phyloP scores from a whole-genome alignment of 2,888 invertebrate genomes.

The Isoperla grammatica region DNA sequence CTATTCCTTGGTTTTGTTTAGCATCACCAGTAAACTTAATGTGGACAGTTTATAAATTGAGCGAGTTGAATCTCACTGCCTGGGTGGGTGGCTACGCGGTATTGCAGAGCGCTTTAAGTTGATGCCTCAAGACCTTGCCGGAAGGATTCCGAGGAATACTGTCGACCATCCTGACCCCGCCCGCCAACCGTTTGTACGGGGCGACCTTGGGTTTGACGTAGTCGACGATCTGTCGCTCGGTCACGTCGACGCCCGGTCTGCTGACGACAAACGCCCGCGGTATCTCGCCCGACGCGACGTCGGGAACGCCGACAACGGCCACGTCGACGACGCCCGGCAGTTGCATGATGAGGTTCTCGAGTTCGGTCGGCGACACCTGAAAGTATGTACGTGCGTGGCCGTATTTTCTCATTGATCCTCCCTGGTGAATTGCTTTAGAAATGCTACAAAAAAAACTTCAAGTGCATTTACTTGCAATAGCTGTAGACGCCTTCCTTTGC shows the following conservation, averaged over 20 bases:
- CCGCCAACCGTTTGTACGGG: constrained; percentile 63
- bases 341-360: constrained; percentile 70
- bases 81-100: too few relatives aligned
- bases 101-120: constrained; percentile 31
- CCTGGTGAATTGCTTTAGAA: too few relatives aligned
- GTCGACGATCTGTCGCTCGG: constrained; percentile 52
- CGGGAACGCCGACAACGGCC: constrained; percentile 71
- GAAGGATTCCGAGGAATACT: constrained; percentile 38
- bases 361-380: constrained; percentile 79
- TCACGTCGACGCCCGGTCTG: constrained; percentile 49
- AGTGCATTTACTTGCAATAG: too few relatives aligned
- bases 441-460: too few relatives aligned
- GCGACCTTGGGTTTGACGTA: constrained; percentile 57
- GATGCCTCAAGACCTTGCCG: constrained; percentile 38
- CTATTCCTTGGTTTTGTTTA: too few relatives aligned
- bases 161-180: constrained; percentile 46
- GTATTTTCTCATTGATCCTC: too few relatives aligned
- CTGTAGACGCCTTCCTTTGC: too few relatives aligned
- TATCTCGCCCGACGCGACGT: constrained; percentile 64
- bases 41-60: too few relatives aligned
- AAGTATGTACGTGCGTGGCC: too few relatives aligned
- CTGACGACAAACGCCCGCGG: constrained; percentile 69
- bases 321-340: constrained; percentile 67
- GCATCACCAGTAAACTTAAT: too few relatives aligned
- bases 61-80: too few relatives aligned